Percentiles rank a stretch among this genome's conserved stretches.
Conservation (phyloP, 2,797 vertebrate genomes). For the Channallabes apus region DNA sequence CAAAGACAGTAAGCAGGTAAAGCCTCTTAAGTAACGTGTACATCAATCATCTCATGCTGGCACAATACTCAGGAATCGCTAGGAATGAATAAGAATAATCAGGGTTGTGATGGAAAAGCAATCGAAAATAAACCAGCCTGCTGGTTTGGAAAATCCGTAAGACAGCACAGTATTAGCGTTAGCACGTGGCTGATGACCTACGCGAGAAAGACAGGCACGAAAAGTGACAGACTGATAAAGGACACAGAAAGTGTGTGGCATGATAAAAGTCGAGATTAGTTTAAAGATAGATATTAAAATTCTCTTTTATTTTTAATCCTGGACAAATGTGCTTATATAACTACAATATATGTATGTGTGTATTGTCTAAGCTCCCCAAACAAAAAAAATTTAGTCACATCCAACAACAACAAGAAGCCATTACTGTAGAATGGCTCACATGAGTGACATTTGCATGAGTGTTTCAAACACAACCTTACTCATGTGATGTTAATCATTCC, state of each 20-base stretch:
- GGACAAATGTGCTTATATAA: neutral
- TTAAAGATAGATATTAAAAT: too few species aligned
- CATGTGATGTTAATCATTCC: neutral
- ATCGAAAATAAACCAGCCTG: constrained; percentile 66
- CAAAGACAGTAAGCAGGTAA: constrained; percentile 47
- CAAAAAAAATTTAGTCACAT: neutral
- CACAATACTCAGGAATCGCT: neutral
- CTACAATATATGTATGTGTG: neutral
- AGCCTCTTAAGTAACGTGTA: constrained; percentile 33
- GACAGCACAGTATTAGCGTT: constrained; percentile 30
- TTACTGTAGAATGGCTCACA: neutral
- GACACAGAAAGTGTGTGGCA: neutral
- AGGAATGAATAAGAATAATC: too few species aligned
- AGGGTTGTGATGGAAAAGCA: neutral
- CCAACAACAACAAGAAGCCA: neutral
- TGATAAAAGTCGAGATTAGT: neutral
- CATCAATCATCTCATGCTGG: neutral
- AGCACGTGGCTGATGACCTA: neutral
- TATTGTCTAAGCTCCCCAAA: neutral
- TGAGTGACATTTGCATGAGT: too few species aligned
- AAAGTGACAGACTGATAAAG: constrained; percentile 7
- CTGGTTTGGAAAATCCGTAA: constrained; percentile 63
- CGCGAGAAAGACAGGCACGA: neutral
- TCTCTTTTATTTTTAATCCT: neutral
- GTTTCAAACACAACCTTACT: too few species aligned